Evolutionary conservation across 2,888 invertebrate genomes (phyloP), one percentile per base, ranked within the genome.

Genomic region (Sphaerophoria rueppellii): DNA sequence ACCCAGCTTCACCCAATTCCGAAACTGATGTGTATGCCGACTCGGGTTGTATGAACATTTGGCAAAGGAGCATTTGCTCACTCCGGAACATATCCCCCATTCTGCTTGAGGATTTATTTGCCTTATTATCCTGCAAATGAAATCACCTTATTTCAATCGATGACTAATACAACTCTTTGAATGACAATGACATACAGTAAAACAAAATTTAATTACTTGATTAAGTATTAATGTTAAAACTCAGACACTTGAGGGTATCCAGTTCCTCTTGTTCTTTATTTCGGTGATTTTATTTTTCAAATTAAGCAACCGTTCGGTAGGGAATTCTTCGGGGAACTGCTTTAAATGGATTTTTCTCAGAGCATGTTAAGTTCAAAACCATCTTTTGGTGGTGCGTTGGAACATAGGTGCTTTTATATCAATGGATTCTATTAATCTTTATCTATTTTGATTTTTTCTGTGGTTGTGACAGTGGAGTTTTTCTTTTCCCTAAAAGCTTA

Each of bases 11-110:
- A 72, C 98, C 98, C 82, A 99, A 93, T 92, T 98, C 98, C 2
- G 98, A 97, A 83, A 98, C 96, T 87, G 97, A 96, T 88, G 96
- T 95, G 92, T 98, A 99, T 0, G 98, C 98, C 43, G 98, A 96
- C 93, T 98, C 98, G 24, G 98, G 97, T 92, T 98, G 98, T 89
- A 98, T 96, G 93, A 98, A 98, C 92, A 98, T 95, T 93, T 98
- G 98, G 94, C 97, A 96, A 89, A 97, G 93, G 82, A 95, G 95
- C 97, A 98, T 98, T 93, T 97, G 95, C 91, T 97, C 97, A 92
- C 97, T 97, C 86, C 97, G 94, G 92, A 97, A 97, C 94, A 97
- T 94, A 88, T 95, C 94, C 92, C 95, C 95, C 96, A 96, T 96
- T 74, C 35, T 88, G 88, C 74, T 34, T 88, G 88, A 82, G 67